phyloP scores from a whole-genome alignment of 1,140 invertebrate genomes.

The Lutraria rhynchaena region DNA sequence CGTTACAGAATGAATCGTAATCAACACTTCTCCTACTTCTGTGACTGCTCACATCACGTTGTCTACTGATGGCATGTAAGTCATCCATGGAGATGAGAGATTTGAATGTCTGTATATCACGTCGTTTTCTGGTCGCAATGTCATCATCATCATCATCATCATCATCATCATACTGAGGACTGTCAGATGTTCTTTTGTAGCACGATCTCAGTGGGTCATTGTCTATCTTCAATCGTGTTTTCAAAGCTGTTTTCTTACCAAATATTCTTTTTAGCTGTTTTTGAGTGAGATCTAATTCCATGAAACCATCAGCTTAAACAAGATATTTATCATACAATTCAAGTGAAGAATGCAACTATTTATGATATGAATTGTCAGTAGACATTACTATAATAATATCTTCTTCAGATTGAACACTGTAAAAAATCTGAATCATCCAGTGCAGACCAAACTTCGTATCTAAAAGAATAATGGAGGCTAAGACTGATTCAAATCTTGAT shows the following conservation, averaged over 20 bases:
- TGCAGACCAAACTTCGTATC: no score
- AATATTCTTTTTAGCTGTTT: not conserved
- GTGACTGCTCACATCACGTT: not conserved
- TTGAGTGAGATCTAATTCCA: conserved; percentile 1
- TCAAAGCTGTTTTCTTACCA: not conserved
- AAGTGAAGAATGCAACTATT: no score
- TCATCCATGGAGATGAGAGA: not conserved
- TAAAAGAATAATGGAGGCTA: no score
- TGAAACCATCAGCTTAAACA: conserved; percentile 6
- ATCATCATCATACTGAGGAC: conserved; percentile 40
- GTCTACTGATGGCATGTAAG: not conserved
- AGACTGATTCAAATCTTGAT: no score
- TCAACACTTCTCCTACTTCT: not conserved
- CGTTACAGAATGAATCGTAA: conserved; percentile 22
- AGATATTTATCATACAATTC: not conserved
- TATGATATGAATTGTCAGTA: no score
- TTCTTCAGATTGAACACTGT: no score
- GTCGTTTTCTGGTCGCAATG: not conserved
- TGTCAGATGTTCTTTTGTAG: conserved; percentile 40
- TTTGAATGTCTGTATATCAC: not conserved
- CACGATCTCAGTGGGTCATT: conserved; percentile 29
- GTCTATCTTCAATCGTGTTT: conserved; percentile 18
- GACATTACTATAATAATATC: no score
- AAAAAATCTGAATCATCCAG: no score
- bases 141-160: not conserved